Conservation (phyloP, 2,797 vertebrate species). For the Serranus cabrilla region DNA sequence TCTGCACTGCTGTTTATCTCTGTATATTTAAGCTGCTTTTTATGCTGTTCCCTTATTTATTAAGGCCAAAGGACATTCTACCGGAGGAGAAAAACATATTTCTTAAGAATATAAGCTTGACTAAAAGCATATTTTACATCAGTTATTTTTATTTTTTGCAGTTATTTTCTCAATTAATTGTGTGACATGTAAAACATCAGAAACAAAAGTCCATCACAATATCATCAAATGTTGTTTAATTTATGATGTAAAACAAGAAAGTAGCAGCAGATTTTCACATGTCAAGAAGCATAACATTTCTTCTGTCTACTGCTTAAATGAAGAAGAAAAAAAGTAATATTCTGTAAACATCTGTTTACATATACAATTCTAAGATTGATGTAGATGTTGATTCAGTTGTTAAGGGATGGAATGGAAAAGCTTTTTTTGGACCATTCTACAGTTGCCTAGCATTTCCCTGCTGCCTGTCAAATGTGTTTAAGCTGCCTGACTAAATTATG, state of each 20-base stretch:
- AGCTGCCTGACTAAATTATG: constrained; percentile 10
- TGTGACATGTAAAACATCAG: background rate
- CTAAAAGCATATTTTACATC: background rate
- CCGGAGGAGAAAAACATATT: background rate
- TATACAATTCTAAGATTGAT: too few relatives aligned
- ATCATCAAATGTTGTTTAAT: too few relatives aligned
- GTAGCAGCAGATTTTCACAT: background rate
- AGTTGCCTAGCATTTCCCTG: too few relatives aligned
- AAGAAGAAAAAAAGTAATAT: too few relatives aligned
- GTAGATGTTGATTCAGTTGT: too few relatives aligned
- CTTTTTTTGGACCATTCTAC: too few relatives aligned
- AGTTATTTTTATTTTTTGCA: background rate
- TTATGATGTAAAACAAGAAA: background rate
- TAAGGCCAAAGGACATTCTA: constrained; percentile 13
- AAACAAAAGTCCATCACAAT: background rate
- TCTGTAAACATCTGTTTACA: too few relatives aligned
- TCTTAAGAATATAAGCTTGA: background rate
- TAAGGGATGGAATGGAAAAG: too few relatives aligned
- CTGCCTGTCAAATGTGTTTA: too few relatives aligned
- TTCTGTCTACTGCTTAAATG: too few relatives aligned
- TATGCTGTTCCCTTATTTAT: constrained; percentile 32
- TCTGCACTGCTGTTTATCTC: constrained; percentile 38
- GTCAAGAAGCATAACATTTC: too few relatives aligned
- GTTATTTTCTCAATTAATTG: background rate
- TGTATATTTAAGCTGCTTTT: constrained; percentile 54